Percentiles rank a stretch among this genome's conserved stretches.
These are phyloP conservation scores for Euura lappo DNA, from an alignment of 1,140 invertebrate genomes.

Conservation along the genomic window DNA sequence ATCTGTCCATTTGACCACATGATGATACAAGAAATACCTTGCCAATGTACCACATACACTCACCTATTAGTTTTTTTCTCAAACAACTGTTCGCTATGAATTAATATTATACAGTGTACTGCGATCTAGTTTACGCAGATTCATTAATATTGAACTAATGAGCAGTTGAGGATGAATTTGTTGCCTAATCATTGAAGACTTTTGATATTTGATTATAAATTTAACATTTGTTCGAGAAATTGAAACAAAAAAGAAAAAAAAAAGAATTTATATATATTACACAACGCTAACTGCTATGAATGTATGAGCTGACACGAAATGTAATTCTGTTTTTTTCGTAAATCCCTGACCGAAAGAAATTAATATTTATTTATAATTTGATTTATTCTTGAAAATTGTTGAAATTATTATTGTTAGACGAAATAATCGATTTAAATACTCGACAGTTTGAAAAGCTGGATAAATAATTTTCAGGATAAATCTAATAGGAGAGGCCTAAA, in stretches of 20 bases:
- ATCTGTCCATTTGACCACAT: slow-evolving; percentile 16
- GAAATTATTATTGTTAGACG: slow-evolving; percentile 14
- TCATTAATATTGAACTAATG: no score
- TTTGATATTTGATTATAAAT: no score
- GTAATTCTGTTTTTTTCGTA: slow-evolving; percentile 10
- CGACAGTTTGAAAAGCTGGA: slow-evolving; percentile 2
- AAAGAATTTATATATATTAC: neutral
- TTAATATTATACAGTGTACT: neutral
- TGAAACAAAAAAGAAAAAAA: neutral
- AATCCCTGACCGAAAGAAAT: slow-evolving; percentile 16
- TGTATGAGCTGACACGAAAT: slow-evolving; percentile 10
- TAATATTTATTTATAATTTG: slow-evolving; percentile 20
- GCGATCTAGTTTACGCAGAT: no score
- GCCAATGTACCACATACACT: slow-evolving; percentile 16
- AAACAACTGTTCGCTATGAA: neutral
- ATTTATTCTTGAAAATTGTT: slow-evolving; percentile 15
- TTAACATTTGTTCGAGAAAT: slow-evolving; percentile 4
- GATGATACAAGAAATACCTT: neutral
- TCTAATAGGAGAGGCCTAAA: slow-evolving; percentile 32
- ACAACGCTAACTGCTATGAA: slow-evolving; percentile 5
- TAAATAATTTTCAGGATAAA: slow-evolving; percentile 31
- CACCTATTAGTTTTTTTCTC: slow-evolving; percentile 5
- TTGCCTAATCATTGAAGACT: no score
- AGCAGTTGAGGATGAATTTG: no score
- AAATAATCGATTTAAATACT: slow-evolving; percentile 14